Evolutionary conservation across 2,113 vertebrate species (phyloP).

Genomic region (Vidua macroura): DNA sequence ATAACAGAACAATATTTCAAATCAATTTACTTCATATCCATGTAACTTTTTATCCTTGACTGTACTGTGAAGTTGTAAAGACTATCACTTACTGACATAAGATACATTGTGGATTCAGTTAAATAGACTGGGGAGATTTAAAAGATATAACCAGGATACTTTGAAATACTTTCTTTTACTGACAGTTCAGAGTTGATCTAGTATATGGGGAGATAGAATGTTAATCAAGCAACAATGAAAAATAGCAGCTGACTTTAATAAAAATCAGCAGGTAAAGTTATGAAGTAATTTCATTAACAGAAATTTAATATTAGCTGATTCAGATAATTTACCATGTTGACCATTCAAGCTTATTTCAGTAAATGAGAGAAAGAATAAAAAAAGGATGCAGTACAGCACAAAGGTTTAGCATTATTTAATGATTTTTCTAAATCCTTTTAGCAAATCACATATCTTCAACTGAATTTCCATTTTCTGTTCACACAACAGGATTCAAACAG

Average conservation of each 20-base stretch:
- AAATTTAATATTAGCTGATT: constrained; percentile 53
- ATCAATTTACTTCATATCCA: neutral
- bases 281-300: constrained; percentile 66
- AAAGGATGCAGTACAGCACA: neutral
- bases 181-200: constrained; percentile 37
- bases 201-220: constrained; percentile 48
- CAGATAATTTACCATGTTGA: constrained; percentile 34
- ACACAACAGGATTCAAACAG: constrained; percentile 27
- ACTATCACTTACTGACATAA: constrained; percentile 42
- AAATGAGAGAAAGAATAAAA: constrained; percentile 21
- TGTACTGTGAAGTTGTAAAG: constrained; percentile 12
- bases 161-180: constrained; percentile 25
- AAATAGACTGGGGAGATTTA: constrained; percentile 56
- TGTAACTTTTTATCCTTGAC: constrained; percentile 9
- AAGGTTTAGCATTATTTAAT: neutral
- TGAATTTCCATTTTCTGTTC: constrained; percentile 36
- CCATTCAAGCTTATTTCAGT: constrained; percentile 58
- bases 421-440: constrained; percentile 12
- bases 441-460: constrained; percentile 42
- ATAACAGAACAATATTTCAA: neutral
- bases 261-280: constrained; percentile 60
- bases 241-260: constrained; percentile 49
- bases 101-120: constrained; percentile 25
- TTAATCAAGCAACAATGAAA: constrained; percentile 54
- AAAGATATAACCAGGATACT: constrained; percentile 39